Evolutionary conservation across 1,140 invertebrate genomes (phyloP).

Genomic region (Lordiphosa clarofinis): DNA sequence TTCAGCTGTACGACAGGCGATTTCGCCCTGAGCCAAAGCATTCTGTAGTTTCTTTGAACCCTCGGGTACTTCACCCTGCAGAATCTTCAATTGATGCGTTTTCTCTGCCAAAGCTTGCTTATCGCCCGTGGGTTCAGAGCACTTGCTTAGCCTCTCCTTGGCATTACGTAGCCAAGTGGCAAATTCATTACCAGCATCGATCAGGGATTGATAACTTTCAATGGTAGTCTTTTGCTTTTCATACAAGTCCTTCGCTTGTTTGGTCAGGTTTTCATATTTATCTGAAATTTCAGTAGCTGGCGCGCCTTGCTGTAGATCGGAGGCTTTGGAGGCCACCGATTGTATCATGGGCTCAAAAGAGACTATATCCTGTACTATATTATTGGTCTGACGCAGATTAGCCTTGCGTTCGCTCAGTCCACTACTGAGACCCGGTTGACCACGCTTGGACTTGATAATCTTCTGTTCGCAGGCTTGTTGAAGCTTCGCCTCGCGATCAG

Average conservation of each 20-base stretch:
- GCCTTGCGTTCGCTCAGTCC: conserved; percentile 91
- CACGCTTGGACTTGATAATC: conserved; percentile 88
- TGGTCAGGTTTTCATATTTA: conserved; percentile 93
- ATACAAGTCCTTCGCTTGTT: conserved; percentile 93
- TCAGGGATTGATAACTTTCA: conserved; percentile 93
- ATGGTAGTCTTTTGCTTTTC: conserved; percentile 95
- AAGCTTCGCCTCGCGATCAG: conserved; percentile 94
- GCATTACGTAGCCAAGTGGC: conserved; percentile 93
- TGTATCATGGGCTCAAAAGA: conserved; percentile 97
- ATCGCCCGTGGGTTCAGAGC: conserved; percentile 95
- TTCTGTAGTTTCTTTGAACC: conserved; percentile 90
- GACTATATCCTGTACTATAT: conserved; percentile 96
- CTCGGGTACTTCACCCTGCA: conserved; percentile 89
- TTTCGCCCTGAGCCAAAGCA: conserved; percentile 89
- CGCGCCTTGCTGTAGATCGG: conserved; percentile 91
- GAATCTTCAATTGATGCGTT: conserved; percentile 90
- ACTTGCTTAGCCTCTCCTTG: conserved; percentile 94
- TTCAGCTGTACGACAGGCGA: conserved; percentile 89
- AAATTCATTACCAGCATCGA: conserved; percentile 95
- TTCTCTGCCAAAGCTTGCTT: conserved; percentile 93
- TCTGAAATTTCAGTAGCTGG: conserved; percentile 93
- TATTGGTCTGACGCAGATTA: conserved; percentile 93
- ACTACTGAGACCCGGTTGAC: conserved; percentile 87
- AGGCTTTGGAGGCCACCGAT: conserved; percentile 94
- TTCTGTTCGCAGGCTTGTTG: conserved; percentile 94